Percentiles rank a stretch among this genome's conserved stretches.
phyloP scores from a whole-genome alignment of 1,140 invertebrate genomes.

The Philotrypesis tridentata region DNA sequence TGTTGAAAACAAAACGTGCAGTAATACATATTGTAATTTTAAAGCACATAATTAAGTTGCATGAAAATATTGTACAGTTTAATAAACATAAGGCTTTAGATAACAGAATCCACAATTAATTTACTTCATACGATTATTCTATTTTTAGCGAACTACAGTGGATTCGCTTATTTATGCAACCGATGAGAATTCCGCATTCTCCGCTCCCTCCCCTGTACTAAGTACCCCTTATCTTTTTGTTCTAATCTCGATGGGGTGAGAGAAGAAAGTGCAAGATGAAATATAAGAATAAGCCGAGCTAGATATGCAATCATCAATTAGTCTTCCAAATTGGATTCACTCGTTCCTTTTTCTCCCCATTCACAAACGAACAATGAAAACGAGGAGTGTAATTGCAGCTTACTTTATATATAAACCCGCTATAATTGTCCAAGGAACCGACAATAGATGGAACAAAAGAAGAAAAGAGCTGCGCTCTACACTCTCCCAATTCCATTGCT shows the following conservation, averaged over 20 bases:
- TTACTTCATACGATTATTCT: background rate
- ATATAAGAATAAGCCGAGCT: background rate
- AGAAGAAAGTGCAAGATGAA: background rate
- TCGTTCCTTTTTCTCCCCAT: slow-evolving; percentile 9
- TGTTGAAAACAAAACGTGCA: too few relatives aligned
- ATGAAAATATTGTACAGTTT: background rate
- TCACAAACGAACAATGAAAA: slow-evolving; percentile 1
- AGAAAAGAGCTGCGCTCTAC: background rate
- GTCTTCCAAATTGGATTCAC: slow-evolving; percentile 4
- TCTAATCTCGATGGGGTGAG: background rate
- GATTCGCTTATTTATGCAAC: background rate
- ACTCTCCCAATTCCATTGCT: background rate
- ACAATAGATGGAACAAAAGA: slow-evolving; percentile 34
- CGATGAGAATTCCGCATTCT: background rate
- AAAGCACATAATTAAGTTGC: too few relatives aligned
- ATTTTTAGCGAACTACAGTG: background rate
- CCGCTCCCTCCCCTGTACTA: background rate
- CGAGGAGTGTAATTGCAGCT: slow-evolving; percentile 21
- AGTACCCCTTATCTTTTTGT: background rate
- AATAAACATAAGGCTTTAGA: too few relatives aligned
- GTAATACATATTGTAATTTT: too few relatives aligned
- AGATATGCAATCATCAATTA: slow-evolving; percentile 20
- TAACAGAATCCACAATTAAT: background rate
- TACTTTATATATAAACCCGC: slow-evolving; percentile 7
- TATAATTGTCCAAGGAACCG: slow-evolving; percentile 44